These are phyloP conservation scores for Hypothenemus hampei DNA, from an alignment of 1,140 invertebrate species.

Conservation along the genomic window DNA sequence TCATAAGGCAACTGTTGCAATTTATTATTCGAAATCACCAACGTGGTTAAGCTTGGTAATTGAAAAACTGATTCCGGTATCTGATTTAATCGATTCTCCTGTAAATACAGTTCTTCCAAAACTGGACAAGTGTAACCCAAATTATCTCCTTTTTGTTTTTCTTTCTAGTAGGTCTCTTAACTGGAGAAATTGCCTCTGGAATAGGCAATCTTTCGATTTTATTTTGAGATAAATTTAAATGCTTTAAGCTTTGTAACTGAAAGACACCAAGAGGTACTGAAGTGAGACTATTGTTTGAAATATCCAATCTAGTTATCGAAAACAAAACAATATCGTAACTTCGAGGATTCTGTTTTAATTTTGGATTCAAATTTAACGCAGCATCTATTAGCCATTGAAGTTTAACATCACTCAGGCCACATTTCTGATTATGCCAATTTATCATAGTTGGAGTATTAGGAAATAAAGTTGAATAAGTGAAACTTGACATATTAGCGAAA, in stretches of 20 bases:
- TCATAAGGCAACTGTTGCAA: constrained; percentile 78
- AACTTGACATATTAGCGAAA: constrained; percentile 56
- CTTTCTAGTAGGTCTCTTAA: constrained; percentile 39
- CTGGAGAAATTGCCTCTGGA: too few species aligned
- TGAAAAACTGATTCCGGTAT: constrained; percentile 77
- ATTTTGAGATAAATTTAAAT: constrained; percentile 84
- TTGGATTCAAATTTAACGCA: constrained; percentile 77
- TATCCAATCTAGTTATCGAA: constrained; percentile 89
- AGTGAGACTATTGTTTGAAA: constrained; percentile 85
- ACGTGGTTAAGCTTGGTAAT: constrained; percentile 70
- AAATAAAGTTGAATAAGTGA: constrained; percentile 75
- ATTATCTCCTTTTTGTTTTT: constrained; percentile 42
- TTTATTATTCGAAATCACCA: constrained; percentile 94
- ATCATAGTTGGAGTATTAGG: constrained; percentile 86
- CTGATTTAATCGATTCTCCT: constrained; percentile 81
- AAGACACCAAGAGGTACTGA: constrained; percentile 78
- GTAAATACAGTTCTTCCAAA: constrained; percentile 83
- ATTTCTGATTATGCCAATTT: constrained; percentile 87
- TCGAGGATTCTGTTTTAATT: constrained; percentile 65
- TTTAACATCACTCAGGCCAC: constrained; percentile 61
- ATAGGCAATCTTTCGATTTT: constrained; percentile 70
- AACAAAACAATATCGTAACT: constrained; percentile 71
- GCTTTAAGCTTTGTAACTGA: constrained; percentile 70
- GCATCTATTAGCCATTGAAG: constrained; percentile 83
- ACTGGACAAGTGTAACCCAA: constrained; percentile 63